Evolutionary conservation across 2,797 vertebrate species (phyloP).

Genomic region (Alca torda): DNA sequence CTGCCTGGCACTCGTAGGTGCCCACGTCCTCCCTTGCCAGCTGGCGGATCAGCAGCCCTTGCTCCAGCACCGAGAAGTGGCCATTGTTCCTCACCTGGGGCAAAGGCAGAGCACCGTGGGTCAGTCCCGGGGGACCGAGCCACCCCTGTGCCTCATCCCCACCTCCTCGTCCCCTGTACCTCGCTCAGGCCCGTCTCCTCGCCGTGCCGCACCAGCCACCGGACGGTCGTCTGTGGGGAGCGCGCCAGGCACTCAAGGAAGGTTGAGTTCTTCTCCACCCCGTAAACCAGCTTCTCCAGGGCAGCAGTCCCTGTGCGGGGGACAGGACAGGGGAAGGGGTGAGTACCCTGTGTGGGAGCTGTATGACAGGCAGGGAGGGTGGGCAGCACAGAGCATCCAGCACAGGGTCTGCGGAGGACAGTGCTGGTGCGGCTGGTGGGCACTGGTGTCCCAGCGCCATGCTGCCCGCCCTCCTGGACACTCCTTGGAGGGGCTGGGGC

Average conservation of each 20-base stretch:
- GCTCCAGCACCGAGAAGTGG: constrained; percentile 70
- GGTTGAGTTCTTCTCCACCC: constrained; percentile 84
- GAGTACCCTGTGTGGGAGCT: not conserved
- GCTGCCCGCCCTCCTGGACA: rapidly evolving
- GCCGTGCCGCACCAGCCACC: constrained; percentile 73
- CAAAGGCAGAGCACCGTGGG: not conserved
- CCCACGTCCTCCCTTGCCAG: constrained; percentile 72
- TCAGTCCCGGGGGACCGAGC: rapidly evolving
- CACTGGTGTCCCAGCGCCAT: not conserved
- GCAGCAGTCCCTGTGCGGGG: constrained; percentile 31
- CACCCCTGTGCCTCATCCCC: rapidly evolving
- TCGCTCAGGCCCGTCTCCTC: constrained; percentile 52
- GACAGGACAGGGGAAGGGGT: not conserved
- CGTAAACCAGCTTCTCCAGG: constrained; percentile 76
- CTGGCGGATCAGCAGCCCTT: constrained; percentile 82
- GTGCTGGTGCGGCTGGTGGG: too few species aligned
- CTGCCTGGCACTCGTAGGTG: constrained; percentile 77
- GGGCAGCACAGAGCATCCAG: not conserved
- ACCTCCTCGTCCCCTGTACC: not conserved
- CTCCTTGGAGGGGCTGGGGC: rapidly evolving
- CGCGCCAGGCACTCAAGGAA: constrained; percentile 82
- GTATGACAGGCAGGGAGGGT: not conserved
- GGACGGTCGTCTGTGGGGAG: constrained; percentile 73
- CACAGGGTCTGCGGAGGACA: rapidly evolving
- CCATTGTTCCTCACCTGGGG: constrained; percentile 65